Conservation (phyloP, 2,113 vertebrate species). For the Lutjanus erythropterus region DNA sequence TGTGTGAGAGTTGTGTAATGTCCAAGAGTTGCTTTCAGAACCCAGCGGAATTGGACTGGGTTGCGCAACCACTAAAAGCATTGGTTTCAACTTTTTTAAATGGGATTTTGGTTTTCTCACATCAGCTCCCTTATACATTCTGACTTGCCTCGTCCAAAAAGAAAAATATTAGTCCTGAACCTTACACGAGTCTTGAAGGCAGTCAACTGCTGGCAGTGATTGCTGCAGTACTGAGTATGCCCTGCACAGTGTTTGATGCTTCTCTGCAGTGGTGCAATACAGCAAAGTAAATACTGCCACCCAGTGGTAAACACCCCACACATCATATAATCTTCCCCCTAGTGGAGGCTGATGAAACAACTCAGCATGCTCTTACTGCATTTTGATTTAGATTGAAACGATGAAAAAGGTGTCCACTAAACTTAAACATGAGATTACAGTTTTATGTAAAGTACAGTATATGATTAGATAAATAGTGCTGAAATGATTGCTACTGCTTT, state of each 20-base stretch:
- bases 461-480: too few relatives aligned
- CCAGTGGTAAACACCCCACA: slow-evolving; percentile 53
- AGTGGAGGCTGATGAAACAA: slow-evolving; percentile 14
- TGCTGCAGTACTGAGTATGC: slow-evolving; percentile 58
- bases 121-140: background rate
- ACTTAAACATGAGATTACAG: background rate
- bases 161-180: slow-evolving; percentile 1
- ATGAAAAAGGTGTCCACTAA: background rate
- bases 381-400: slow-evolving; percentile 8
- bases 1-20: too few relatives aligned
- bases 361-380: background rate
- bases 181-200: slow-evolving; percentile 45
- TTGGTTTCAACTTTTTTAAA: background rate
- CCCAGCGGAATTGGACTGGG: background rate
- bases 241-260: slow-evolving; percentile 24
- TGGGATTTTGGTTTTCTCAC: slow-evolving; percentile 1
- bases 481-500: slow-evolving; percentile 25
- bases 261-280: slow-evolving; percentile 67
- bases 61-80: slow-evolving; percentile 10
- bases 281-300: slow-evolving; percentile 59
- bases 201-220: slow-evolving; percentile 41
- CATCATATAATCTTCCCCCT: background rate
- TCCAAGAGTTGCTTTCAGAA: slow-evolving; percentile 10
- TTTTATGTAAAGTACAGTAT: slow-evolving; percentile 22
- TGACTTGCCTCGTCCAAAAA: slow-evolving; percentile 4